Base-by-base conservation (phyloP, 2,888 invertebrate species). In the Acrobasis suavella region DNA sequence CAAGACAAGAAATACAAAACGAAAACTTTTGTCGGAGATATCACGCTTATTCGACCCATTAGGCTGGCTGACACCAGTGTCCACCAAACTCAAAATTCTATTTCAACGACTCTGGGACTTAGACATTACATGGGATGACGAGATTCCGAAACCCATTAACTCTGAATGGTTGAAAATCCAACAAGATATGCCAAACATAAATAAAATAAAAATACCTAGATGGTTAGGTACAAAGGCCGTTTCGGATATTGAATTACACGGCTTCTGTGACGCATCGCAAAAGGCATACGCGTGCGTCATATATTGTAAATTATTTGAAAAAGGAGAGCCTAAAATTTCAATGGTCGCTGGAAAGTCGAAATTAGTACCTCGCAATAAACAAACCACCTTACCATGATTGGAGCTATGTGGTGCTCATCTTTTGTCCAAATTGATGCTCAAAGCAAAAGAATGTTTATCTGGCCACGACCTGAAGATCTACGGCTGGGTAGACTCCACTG, bases 41-140 rank as follows among this genome's bases (percentile, higher is more conserved):
- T 62, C 68, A 0, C 68, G 65, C 59, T 15, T 67, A 52, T 70
- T 63, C 9, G 67, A 70, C 42, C 69, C 70, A 1, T 60, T 69
- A 16, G 70, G 67, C 0, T 70, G 65, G 66, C 22, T 68, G 0
- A 39, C 65, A 0, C 68, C 68, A 0, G n/a, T 69, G 7, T 52
- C 66, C 15, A 65, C 54, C 10, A 67, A 62, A 52, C 39, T 63
- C 1, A 70, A 70, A 37, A 46, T 70, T 14, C 16, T 70, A 52
- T 67, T 70, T 39, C 66, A 66, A 58, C n/a, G 51, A 17, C 17
- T 62, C 12, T 68, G 66, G 66, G 0, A 12, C 5, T 8, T 38
- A 0, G 22, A 63, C 0, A 46, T 65, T 15, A 15, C 58, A 1
- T 65, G 67, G 67, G 65, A 65, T 16, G 64, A 65, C 0, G 10